phyloP scores from a whole-genome alignment of 2,797 vertebrate genomes.

The Garrulus glandarius region DNA sequence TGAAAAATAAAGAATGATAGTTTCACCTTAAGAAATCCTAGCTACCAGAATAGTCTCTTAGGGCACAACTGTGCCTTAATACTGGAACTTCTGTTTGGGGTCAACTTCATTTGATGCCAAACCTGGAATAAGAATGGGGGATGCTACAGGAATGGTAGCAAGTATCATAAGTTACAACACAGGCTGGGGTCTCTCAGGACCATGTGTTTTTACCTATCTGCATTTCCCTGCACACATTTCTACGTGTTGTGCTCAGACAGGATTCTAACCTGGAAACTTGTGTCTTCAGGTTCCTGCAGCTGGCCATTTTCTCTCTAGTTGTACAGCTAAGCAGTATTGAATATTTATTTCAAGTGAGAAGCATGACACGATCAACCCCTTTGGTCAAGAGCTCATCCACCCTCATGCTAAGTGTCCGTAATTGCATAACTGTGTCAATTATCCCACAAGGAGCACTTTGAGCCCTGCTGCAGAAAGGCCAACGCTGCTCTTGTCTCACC shows the following conservation, averaged over 20 bases:
- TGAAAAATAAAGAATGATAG: neutral
- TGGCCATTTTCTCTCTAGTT: neutral
- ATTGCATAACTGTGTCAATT: neutral
- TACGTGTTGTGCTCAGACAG: neutral
- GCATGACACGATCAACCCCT: neutral
- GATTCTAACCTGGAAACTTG: neutral
- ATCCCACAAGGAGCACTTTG: neutral
- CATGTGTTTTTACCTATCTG: rapidly evolving
- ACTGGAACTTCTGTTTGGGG: neutral
- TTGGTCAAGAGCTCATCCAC: neutral
- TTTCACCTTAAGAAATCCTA: neutral
- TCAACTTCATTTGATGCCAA: neutral
- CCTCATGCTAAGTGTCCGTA: neutral
- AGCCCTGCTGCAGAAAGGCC: neutral
- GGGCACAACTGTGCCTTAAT: neutral
- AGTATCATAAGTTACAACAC: neutral
- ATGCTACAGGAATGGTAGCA: neutral
- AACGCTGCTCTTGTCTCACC: neutral
- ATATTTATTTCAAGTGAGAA: neutral
- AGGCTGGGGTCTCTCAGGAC: neutral
- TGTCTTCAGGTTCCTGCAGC: neutral
- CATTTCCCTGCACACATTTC: neutral
- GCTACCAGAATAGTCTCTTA: neutral
- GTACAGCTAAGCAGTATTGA: neutral
- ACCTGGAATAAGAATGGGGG: neutral